These are phyloP conservation scores for Esperia sulphurella DNA, from an alignment of 2,888 invertebrate species.

Conservation along the genomic window DNA sequence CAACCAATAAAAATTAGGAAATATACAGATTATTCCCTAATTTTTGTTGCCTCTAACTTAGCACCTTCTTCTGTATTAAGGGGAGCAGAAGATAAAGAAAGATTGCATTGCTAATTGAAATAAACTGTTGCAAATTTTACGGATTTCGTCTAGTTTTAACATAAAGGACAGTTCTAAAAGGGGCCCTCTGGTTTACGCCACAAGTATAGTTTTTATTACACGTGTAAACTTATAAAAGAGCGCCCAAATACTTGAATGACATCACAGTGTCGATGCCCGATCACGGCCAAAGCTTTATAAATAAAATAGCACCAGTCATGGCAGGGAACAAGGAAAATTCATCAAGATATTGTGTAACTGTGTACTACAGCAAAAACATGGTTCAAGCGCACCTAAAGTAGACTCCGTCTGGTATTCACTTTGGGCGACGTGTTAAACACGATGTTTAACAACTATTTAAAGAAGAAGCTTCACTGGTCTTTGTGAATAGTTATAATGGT, in stretches of 20 bases:
- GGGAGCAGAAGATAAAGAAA: too few relatives aligned
- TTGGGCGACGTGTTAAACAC: not conserved
- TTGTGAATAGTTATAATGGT: too few relatives aligned
- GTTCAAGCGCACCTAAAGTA: conserved; percentile 2
- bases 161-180: too few relatives aligned
- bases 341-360: conserved; percentile 4
- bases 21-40: too few relatives aligned
- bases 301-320: conserved; percentile 9
- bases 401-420: not conserved
- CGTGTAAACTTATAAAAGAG: not conserved
- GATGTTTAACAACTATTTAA: not conserved
- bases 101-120: too few relatives aligned
- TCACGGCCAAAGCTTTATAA: conserved; percentile 6
- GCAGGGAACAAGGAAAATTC: conserved; percentile 6
- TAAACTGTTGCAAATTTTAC: too few relatives aligned
- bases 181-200: not conserved
- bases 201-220: conserved; percentile 1
- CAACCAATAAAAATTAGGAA: too few relatives aligned
- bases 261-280: conserved; percentile 9
- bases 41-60: too few relatives aligned
- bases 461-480: too few relatives aligned
- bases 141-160: too few relatives aligned
- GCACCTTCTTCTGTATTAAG: too few relatives aligned
- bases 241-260: conserved; percentile 9
- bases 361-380: conserved; percentile 2